Percentiles rank a stretch among this genome's conserved stretches.
These are phyloP conservation scores for Drosophila suzukii DNA, from an alignment of 1,140 invertebrate genomes.

Conservation along the genomic window DNA sequence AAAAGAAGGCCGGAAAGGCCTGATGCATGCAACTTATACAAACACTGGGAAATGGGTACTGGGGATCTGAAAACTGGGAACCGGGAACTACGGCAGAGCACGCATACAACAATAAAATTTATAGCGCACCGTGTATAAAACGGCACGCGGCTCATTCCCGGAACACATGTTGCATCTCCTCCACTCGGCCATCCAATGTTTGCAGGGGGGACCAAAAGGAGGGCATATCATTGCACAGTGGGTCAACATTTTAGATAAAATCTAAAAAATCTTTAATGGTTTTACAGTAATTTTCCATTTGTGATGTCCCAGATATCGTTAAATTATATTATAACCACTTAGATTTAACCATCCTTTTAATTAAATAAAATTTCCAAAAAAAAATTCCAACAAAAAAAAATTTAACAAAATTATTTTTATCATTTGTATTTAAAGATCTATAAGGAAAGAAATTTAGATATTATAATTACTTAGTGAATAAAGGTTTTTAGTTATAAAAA, in stretches of 20 bases:
- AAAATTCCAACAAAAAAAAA: no score
- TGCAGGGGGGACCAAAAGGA: constrained; percentile 24
- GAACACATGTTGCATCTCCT: constrained; percentile 72
- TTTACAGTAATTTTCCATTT: no score
- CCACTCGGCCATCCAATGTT: constrained; percentile 29
- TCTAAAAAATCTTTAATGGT: no score
- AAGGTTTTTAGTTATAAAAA: no score
- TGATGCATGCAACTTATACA: constrained; percentile 47
- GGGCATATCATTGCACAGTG: constrained; percentile 34
- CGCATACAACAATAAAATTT: constrained; percentile 77
- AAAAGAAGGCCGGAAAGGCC: constrained; percentile 67
- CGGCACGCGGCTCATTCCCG: constrained; percentile 67
- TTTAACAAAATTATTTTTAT: no score
- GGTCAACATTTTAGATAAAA: neutral
- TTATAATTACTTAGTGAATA: no score
- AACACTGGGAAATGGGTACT: constrained; percentile 14
- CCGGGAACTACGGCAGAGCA: constrained; percentile 18
- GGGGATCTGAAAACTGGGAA: neutral
- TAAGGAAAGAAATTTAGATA: no score
- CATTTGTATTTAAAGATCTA: no score
- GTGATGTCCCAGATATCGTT: no score
- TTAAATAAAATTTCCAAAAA: no score
- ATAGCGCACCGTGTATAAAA: constrained; percentile 73
- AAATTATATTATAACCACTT: no score
- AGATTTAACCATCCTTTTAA: no score